Evolutionary conservation across 2,888 invertebrate genomes (phyloP).

Genomic region (Charanyca ferruginea): DNA sequence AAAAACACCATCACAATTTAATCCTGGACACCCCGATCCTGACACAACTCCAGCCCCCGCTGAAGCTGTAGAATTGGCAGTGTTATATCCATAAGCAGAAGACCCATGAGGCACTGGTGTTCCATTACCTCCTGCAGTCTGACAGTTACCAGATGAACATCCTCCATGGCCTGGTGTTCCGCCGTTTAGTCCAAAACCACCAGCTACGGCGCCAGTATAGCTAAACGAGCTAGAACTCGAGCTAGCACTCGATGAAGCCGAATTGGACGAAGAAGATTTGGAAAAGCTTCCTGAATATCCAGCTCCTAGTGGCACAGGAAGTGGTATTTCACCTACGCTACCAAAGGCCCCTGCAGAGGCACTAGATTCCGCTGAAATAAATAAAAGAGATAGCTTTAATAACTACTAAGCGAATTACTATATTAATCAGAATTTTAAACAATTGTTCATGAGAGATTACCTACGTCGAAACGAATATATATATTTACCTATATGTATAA

Average conservation of each 20-base stretch:
- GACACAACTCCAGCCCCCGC: constrained; percentile 43
- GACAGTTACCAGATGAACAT: constrained; percentile 67
- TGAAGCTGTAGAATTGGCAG: constrained; percentile 62
- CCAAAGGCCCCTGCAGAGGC: constrained; percentile 77
- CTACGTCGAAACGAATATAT: background rate
- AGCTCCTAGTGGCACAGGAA: constrained; percentile 72
- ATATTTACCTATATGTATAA: too few species aligned
- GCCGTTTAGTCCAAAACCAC: constrained; percentile 58
- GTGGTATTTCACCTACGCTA: constrained; percentile 71
- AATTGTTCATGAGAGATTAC: background rate
- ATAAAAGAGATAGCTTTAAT: constrained; percentile 35
- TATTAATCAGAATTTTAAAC: background rate
- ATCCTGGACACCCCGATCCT: constrained; percentile 70
- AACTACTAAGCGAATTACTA: too few species aligned
- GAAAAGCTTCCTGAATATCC: constrained; percentile 87
- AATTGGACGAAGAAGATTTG: constrained; percentile 84
- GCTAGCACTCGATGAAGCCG: constrained; percentile 84
- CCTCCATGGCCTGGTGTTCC: constrained; percentile 62
- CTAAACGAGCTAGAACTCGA: constrained; percentile 81
- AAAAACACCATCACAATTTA: constrained; percentile 66
- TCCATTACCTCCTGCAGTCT: constrained; percentile 55
- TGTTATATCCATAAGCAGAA: constrained; percentile 50
- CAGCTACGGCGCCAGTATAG: constrained; percentile 75
- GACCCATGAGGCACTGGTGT: constrained; percentile 19
- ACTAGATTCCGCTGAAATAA: constrained; percentile 75